Evolutionary conservation across 2,113 vertebrate genomes (phyloP), one percentile per base, ranked within the genome.

Genomic region (Microtus pennsylvanicus): DNA sequence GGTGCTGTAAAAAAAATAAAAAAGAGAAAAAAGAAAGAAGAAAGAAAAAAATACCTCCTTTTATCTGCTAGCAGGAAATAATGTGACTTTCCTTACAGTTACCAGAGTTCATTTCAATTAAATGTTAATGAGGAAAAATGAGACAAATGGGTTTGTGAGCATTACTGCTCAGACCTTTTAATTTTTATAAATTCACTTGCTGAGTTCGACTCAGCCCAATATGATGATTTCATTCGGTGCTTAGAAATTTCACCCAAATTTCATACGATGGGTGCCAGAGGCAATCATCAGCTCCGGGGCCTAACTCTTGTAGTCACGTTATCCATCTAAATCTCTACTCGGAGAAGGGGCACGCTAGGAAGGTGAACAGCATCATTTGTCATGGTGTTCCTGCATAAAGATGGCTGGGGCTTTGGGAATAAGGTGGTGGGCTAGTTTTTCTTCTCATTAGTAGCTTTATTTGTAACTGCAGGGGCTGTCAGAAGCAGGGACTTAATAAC

Each of bases 391-490:
- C 95, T 93, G n/a, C 28, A 72, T 97, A 97, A 96, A 97, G 96
- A 95, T 95, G 94, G 93, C 94, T 97, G 96, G 87, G 93, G 63
- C 95, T 95, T 97, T 92, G 97, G 96, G 97, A 98, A 94, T 95
- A 95, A 94, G 92, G 89, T 14, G 21, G 75, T 86, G 61, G 95
- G 91, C 77, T 90, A 96, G 70, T 90, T 98, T 98, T 98, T 97
- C 96, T 98, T 98, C 97, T 98, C 97, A 98, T 98, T 98, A 98
- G 96, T 94, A 95, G 26, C 55, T 97, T 98, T 96, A 97, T 97
- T 98, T 45, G 1, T 96, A 58, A 98, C 97, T 98, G 74, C 94
- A 98, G 95, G 94, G 94, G 55, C 95, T 98, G 87, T 96, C 97
- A 97, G 97, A 96, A 98, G 94, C 78, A 76, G 87, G 78, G 76